These are phyloP conservation scores for Pseudochromis fuscus DNA, from an alignment of 2,797 vertebrate genomes.

Conservation along the genomic window DNA sequence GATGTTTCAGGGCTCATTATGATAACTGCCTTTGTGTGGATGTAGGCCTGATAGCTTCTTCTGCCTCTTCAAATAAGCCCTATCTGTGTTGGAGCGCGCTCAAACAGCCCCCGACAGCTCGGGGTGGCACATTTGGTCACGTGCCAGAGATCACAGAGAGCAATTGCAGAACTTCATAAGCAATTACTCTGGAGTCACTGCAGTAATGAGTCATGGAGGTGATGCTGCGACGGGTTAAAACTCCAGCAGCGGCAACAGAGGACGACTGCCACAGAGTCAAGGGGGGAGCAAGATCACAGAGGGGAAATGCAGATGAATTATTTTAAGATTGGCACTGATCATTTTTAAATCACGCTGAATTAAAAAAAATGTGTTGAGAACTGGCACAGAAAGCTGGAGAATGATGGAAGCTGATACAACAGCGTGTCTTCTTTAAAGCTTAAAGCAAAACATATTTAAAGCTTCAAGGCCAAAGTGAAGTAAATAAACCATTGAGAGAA, in stretches of 20 bases:
- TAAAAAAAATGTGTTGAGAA: too few species aligned
- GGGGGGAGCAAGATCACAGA: neutral
- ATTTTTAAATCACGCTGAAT: too few species aligned
- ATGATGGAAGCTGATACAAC: too few species aligned
- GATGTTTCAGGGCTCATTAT: constrained; percentile 13
- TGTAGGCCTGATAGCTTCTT: constrained; percentile 31
- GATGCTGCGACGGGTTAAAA: constrained; percentile 17
- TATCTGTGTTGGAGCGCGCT: constrained; percentile 26
- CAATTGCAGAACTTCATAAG: constrained; percentile 54
- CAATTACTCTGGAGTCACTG: constrained; percentile 61
- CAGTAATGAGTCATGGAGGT: constrained; percentile 62
- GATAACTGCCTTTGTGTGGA: constrained; percentile 20
- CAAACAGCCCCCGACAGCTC: constrained; percentile 49
- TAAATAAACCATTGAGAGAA: neutral
- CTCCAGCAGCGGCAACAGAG: neutral
- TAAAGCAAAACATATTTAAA: too few species aligned
- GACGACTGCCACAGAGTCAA: constrained; percentile 1
- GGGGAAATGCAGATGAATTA: neutral
- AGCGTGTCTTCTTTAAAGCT: too few species aligned
- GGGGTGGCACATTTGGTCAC: constrained; percentile 49
- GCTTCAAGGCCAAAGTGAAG: neutral
- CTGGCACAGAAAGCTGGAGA: too few species aligned
- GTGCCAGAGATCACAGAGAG: constrained; percentile 61
- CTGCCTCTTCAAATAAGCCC: constrained; percentile 46
- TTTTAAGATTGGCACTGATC: neutral